Percentiles rank a stretch among this genome's conserved stretches.
Conservation (phyloP, 2,113 vertebrate species). For the Blennius ocellaris region DNA sequence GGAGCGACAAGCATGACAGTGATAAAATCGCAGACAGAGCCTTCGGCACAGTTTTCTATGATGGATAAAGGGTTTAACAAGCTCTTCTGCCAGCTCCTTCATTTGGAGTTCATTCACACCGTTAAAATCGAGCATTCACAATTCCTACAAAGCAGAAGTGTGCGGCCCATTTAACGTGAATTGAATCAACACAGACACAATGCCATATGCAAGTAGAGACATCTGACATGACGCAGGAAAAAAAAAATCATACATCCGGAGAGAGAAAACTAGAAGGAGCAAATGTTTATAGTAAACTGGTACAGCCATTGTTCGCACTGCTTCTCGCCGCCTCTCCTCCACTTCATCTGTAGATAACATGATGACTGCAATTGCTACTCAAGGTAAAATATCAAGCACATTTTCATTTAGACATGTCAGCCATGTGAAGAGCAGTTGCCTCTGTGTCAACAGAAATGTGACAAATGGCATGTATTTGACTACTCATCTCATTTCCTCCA, state of each 20-base stretch:
- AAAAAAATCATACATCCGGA: not conserved
- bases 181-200: constrained; percentile 38
- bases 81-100: constrained; percentile 60
- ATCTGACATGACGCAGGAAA: not conserved
- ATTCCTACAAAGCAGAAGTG: constrained; percentile 49
- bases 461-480: constrained; percentile 23
- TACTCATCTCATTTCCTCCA: constrained; percentile 9
- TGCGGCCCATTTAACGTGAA: constrained; percentile 51
- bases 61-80: constrained; percentile 67
- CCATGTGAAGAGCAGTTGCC: constrained; percentile 5
- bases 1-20: constrained; percentile 63
- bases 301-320: not conserved
- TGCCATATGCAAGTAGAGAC: constrained; percentile 29
- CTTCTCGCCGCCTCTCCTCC: not conserved
- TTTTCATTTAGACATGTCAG: constrained; percentile 33
- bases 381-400: constrained; percentile 49
- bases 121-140: constrained; percentile 56
- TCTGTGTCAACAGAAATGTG: constrained; percentile 35
- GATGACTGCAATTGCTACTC: constrained; percentile 10
- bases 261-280: not conserved
- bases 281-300: not conserved
- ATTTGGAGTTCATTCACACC: constrained; percentile 58
- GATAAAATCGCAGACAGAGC: constrained; percentile 62
- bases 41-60: constrained; percentile 54
- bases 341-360: constrained; percentile 10